Percentiles rank a stretch among this genome's conserved stretches.
Evolutionary conservation across 2,797 vertebrate genomes (phyloP).

Genomic region (Busarellus nigricollis): DNA sequence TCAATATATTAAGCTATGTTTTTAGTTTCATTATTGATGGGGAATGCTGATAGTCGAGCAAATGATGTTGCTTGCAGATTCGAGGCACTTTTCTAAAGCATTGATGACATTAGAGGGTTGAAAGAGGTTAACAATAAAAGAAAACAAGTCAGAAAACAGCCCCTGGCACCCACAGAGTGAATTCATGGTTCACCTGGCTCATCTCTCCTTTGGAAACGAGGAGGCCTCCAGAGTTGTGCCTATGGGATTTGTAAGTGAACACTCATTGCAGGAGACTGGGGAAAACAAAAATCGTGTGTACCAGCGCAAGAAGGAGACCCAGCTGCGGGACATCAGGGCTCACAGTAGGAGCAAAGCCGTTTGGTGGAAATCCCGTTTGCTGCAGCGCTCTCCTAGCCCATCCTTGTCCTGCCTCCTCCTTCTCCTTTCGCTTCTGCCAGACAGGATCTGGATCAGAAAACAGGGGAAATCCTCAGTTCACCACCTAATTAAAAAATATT

Average conservation of each 20-base stretch:
- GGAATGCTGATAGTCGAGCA: not conserved
- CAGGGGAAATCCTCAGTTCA: not conserved
- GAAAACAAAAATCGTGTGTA: not conserved
- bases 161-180: not conserved
- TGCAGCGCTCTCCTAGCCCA: not conserved
- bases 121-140: not conserved
- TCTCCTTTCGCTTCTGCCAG: not conserved
- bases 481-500: conserved; percentile 9
- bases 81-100: not conserved
- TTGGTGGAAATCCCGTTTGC: not conserved
- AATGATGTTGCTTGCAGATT: conserved; percentile 26
- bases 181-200: not conserved
- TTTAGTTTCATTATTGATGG: conserved; percentile 62
- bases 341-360: not conserved
- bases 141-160: not conserved
- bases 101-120: not conserved
- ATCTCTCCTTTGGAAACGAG: not conserved
- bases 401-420: not conserved
- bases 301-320: not conserved
- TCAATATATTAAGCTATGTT: conserved; percentile 39
- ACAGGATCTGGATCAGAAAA: not conserved
- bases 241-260: not conserved
- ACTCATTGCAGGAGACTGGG: not conserved
- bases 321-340: not conserved
- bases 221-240: not conserved